Percentiles rank a stretch among this genome's conserved stretches.
phyloP scores from a whole-genome alignment of 1,140 invertebrate species.

The Drosophila yakuba region DNA sequence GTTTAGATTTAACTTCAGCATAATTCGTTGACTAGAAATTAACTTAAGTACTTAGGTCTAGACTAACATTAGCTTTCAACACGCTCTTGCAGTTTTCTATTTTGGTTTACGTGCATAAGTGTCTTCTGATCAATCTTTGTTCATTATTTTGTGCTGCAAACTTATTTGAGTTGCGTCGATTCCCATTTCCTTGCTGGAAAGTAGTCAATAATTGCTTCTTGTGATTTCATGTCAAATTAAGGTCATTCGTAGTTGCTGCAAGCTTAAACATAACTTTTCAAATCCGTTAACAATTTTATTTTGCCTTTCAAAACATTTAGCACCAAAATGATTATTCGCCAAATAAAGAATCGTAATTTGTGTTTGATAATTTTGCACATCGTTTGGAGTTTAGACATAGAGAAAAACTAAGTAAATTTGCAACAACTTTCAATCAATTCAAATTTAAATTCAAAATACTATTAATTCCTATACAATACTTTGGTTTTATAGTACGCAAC shows the following conservation, averaged over 20 bases:
- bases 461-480: conserved; percentile 65
- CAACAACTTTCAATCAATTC: conserved; percentile 58
- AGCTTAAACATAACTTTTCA: conserved; percentile 62
- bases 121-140: conserved; percentile 51
- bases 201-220: conserved; percentile 47
- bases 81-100: conserved; percentile 48
- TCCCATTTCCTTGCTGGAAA: conserved; percentile 36
- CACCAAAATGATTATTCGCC: conserved; percentile 76
- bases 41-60: conserved; percentile 75
- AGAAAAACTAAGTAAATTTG: conserved; percentile 66
- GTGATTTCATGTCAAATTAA: conserved; percentile 16
- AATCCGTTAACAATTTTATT: conserved; percentile 61
- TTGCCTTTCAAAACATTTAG: conserved; percentile 68
- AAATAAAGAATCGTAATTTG: conserved; percentile 38
- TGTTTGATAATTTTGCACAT: conserved; percentile 55
- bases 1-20: conserved; percentile 68
- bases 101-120: conserved; percentile 65
- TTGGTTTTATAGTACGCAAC: conserved; percentile 56
- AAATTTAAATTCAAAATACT: conserved; percentile 35
- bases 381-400: conserved; percentile 49
- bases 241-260: conserved; percentile 58
- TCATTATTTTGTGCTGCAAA: conserved; percentile 56
- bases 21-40: conserved; percentile 83
- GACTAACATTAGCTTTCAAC: conserved; percentile 54
- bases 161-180: conserved; percentile 32